These are phyloP conservation scores for Amiota mariae DNA, from an alignment of 2,888 invertebrate species.

Conservation along the genomic window DNA sequence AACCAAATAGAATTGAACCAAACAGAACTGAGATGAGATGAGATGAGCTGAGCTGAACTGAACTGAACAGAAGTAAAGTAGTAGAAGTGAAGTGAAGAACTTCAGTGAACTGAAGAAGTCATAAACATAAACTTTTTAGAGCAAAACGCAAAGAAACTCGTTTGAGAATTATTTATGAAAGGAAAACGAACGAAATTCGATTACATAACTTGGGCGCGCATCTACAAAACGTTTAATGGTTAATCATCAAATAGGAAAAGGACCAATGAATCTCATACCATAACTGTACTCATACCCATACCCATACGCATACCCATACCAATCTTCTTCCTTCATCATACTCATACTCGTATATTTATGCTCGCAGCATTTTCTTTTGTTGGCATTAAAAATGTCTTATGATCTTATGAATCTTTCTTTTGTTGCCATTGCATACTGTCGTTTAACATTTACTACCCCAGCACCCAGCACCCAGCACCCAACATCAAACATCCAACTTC, in stretches of 20 bases:
- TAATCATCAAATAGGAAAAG: constrained; percentile 41
- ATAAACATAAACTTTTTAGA: constrained; percentile 34
- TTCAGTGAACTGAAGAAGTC: constrained; percentile 25
- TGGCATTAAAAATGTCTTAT: constrained; percentile 23
- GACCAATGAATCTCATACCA: not conserved
- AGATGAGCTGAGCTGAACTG: constrained; percentile 22
- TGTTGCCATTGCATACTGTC: constrained; percentile 6
- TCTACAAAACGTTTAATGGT: constrained; percentile 48
- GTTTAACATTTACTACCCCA: not conserved
- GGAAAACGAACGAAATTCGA: constrained; percentile 25
- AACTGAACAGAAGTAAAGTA: no score
- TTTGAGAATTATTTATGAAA: constrained; percentile 9
- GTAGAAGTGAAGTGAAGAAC: no score
- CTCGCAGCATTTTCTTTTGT: constrained; percentile 7
- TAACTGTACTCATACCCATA: no score
- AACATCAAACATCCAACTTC: not conserved
- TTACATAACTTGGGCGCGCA: constrained; percentile 15
- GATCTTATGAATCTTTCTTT: constrained; percentile 30
- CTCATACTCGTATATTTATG: constrained; percentile 21
- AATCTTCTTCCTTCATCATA: not conserved
- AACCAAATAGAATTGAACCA: no score
- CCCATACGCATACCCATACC: not conserved
- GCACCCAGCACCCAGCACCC: not conserved
- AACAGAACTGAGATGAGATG: constrained; percentile 26
- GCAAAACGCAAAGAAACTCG: constrained; percentile 5